A percentile compares a stretch with the other conserved stretches of the same genome.
Evolutionary conservation across 2,797 vertebrate genomes (phyloP).

Genomic region (Pangasius sanitwongsei): DNA sequence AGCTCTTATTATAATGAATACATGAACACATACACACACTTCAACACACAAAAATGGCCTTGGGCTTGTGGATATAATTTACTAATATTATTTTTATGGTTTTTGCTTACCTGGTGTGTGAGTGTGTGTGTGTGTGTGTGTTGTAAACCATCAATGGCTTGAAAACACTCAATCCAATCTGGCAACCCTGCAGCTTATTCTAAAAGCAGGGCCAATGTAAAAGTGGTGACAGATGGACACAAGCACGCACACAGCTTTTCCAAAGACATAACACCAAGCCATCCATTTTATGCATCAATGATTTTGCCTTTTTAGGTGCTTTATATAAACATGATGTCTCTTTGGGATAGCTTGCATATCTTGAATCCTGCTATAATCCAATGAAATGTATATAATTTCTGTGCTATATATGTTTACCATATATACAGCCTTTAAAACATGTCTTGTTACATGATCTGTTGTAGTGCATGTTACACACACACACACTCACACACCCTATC

Average conservation of each 20-base stretch:
- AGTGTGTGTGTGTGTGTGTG: slow-evolving; percentile 10
- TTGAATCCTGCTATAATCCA: not conserved
- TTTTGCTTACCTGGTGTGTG: not conserved
- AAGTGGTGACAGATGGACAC: slow-evolving; percentile 40
- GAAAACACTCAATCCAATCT: slow-evolving; percentile 14
- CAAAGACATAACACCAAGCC: slow-evolving; percentile 30
- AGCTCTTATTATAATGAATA: not conserved
- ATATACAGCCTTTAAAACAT: not conserved
- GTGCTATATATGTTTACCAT: not conserved
- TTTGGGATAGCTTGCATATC: not conserved
- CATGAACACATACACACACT: not conserved
- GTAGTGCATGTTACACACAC: not conserved
- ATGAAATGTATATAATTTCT: not conserved
- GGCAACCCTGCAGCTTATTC: slow-evolving; percentile 35
- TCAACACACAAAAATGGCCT: not conserved
- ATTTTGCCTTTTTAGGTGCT: slow-evolving; percentile 33
- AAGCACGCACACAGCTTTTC: slow-evolving; percentile 36
- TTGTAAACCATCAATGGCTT: slow-evolving; percentile 4
- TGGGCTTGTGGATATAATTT: not conserved
- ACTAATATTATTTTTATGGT: not conserved
- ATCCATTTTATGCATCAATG: slow-evolving; percentile 44
- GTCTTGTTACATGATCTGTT: not conserved
- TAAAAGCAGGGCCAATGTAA: slow-evolving; percentile 41
- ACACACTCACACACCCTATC: not conserved
- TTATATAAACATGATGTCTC: slow-evolving; percentile 24